Evolutionary conservation across 1,140 invertebrate species (phyloP), one percentile per base, ranked within the genome.

Genomic region (Notospermus geniculatus): DNA sequence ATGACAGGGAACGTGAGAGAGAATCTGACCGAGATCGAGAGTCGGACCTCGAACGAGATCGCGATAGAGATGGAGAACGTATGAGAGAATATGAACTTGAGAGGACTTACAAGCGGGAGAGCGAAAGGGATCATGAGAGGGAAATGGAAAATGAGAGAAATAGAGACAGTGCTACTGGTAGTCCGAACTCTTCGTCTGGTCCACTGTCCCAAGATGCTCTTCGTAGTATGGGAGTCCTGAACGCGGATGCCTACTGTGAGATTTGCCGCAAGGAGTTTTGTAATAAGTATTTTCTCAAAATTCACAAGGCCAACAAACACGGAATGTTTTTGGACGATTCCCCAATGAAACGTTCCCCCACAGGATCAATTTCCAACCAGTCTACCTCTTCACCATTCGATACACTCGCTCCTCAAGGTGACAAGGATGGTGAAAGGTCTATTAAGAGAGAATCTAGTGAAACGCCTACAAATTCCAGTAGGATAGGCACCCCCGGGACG

Each of bases 221-320:
- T 11, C 41, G 68, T n/a, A 63, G 66, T 39, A 73, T 73, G 62
- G 68, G 70, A 17, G 65, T 69, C 28, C 59, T 72, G 9, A 74
- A 75, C 52, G 57, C 55, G n/a, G 78, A 75, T 53, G 70, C 74
- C 15, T 96, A 94, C 76, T 97, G 93, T 80, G 92, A 95, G 73
- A 87, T 95, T 52, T 97, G 94, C 76, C 91, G 91, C 74, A 96
- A 96, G 77, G 93, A 96, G 79, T 96, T 96, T 76, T 95, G 91
- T 77, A 96, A 95, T 74, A 84, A 82, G 63, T 84, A 84, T 66
- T 84, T 83, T 60, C 70, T 87, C 23, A 82, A 85, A 63, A 83
- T 84, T 19, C 86, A 87, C 73, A 84, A 85, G 72, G 83, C 85
- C 58, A 86, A 84, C 65, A 85, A 87, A 61, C 86, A 87, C 76